Conservation (phyloP, 2,113 vertebrate species). For the Scortum barcoo region DNA sequence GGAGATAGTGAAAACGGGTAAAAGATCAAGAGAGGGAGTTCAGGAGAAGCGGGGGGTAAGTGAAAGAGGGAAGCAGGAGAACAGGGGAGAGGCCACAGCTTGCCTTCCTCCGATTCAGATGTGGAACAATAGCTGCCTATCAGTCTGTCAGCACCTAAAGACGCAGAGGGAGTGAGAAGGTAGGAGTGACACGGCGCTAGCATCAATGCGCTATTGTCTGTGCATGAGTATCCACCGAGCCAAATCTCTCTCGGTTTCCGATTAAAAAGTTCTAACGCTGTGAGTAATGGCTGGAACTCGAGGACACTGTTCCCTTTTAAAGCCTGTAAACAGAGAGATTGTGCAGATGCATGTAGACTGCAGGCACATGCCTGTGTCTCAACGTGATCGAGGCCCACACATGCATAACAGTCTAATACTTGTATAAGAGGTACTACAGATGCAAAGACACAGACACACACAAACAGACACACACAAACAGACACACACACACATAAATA, state of each 20-base stretch:
- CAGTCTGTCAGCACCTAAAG: constrained; percentile 82
- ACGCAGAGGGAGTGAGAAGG: constrained; percentile 79
- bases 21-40: constrained; percentile 42
- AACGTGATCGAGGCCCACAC: constrained; percentile 40
- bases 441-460: too few relatives aligned
- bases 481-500: constrained; percentile 40
- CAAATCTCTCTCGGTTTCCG: constrained; percentile 64
- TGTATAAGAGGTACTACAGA: constrained; percentile 31
- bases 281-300: constrained; percentile 61
- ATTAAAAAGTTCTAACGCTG: constrained; percentile 64
- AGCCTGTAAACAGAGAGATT: constrained; percentile 53
- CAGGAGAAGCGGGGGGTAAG: constrained; percentile 13
- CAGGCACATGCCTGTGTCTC: constrained; percentile 10
- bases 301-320: constrained; percentile 25
- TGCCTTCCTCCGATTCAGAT: constrained; percentile 85
- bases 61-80: constrained; percentile 55
- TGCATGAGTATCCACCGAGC: constrained; percentile 48
- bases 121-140: constrained; percentile 84
- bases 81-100: constrained; percentile 67
- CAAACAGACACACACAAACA: not conserved
- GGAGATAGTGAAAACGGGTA: constrained; percentile 29
- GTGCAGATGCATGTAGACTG: constrained; percentile 45
- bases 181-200: constrained; percentile 65
- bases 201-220: constrained; percentile 83
- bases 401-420: constrained; percentile 32